These are phyloP conservation scores for Chiloscyllium punctatum DNA, from an alignment of 2,797 vertebrate genomes.

Conservation along the genomic window DNA sequence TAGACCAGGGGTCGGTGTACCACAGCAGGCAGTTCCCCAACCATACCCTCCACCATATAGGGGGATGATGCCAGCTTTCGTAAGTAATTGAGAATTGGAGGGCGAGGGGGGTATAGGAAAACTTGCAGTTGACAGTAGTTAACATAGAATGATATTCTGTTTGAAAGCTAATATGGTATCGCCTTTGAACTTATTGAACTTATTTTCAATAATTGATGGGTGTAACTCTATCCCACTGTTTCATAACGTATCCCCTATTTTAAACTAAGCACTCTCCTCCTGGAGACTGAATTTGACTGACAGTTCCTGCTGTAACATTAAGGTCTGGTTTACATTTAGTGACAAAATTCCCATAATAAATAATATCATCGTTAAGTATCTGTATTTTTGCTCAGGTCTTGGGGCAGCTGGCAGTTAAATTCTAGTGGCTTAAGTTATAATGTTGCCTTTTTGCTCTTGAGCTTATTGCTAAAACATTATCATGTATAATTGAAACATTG, in stretches of 20 bases:
- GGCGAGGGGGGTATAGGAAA: neutral
- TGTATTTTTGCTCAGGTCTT: neutral
- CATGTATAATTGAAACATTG: neutral
- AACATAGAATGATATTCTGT: neutral
- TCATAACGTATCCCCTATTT: neutral
- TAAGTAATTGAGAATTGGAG: conserved; percentile 55
- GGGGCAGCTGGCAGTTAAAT: neutral
- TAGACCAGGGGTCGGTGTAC: conserved; percentile 53
- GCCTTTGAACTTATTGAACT: too few relatives aligned
- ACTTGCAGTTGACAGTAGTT: neutral
- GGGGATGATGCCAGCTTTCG: conserved; percentile 85
- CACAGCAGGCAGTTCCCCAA: conserved; percentile 66
- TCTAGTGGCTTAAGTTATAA: neutral
- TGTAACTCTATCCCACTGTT: neutral
- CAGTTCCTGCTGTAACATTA: neutral
- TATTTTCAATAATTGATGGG: neutral
- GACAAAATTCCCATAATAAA: neutral
- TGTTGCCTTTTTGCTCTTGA: neutral
- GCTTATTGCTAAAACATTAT: neutral
- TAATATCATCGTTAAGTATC: neutral
- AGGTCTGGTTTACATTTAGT: neutral
- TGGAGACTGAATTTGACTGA: neutral
- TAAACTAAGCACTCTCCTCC: neutral
- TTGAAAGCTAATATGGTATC: neutral
- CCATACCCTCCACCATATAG: conserved; percentile 79